These are phyloP conservation scores for Deilephila elpenor DNA, from an alignment of 2,888 invertebrate species.

Conservation along the genomic window DNA sequence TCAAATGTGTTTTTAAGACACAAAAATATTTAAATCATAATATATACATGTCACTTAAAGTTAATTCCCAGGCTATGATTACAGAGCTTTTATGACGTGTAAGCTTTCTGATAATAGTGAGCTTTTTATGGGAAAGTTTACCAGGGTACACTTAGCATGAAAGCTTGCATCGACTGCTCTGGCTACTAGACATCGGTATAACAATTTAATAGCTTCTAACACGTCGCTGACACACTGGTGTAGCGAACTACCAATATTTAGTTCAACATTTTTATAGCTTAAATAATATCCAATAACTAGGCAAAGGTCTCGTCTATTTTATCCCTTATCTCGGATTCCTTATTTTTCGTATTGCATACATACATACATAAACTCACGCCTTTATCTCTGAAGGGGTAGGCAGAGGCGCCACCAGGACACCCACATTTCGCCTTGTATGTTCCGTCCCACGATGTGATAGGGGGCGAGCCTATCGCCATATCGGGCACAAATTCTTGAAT, in stretches of 20 bases:
- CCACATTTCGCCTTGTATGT: no score
- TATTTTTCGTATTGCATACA: background rate
- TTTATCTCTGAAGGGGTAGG: no score
- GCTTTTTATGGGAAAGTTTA: slow-evolving; percentile 15
- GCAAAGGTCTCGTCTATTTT: no score
- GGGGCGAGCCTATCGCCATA: no score
- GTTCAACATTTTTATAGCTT: background rate
- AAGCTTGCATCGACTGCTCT: slow-evolving; percentile 37
- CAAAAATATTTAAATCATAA: background rate
- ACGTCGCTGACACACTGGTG: slow-evolving; percentile 33
- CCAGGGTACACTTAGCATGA: slow-evolving; percentile 41
- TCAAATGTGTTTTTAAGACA: no score
- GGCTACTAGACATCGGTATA: slow-evolving; percentile 33
- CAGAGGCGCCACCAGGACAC: no score
- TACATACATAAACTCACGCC: no score
- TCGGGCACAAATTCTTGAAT: no score
- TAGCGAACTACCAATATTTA: slow-evolving; percentile 4
- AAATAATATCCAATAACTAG: no score
- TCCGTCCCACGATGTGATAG: no score
- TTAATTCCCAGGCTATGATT: background rate
- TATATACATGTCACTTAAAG: background rate
- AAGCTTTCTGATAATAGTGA: slow-evolving; percentile 1
- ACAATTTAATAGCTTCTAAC: slow-evolving; percentile 56
- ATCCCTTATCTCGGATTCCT: background rate
- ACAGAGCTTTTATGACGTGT: slow-evolving; percentile 7